These are phyloP conservation scores for Phallusia fumigata DNA, from an alignment of 23 tunicate genomes.

Conservation along the genomic window DNA sequence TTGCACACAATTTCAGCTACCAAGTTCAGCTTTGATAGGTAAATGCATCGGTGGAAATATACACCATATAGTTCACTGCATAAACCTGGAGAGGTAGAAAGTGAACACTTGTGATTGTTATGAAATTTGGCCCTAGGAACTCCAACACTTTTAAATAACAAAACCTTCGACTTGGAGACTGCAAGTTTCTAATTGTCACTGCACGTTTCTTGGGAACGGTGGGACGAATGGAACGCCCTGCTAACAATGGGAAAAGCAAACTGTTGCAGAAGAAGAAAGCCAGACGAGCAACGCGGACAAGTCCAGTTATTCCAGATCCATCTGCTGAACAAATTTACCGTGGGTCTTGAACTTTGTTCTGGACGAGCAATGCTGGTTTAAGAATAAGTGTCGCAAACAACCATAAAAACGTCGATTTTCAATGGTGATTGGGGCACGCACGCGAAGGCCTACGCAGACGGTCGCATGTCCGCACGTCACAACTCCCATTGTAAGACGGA, in stretches of 20 bases:
- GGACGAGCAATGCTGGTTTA: not conserved
- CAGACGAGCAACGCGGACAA: not conserved
- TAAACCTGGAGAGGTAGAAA: too few species aligned
- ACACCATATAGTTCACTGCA: too few species aligned
- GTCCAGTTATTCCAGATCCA: not conserved
- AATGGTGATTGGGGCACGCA: not conserved
- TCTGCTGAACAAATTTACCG: not conserved
- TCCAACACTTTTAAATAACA: too few species aligned
- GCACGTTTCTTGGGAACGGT: not conserved
- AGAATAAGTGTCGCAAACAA: slow-evolving; percentile 5
- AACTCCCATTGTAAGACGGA: not conserved
- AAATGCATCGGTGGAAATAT: too few species aligned
- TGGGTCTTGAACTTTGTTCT: slow-evolving; percentile 8
- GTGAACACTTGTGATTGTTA: too few species aligned
- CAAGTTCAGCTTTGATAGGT: too few species aligned
- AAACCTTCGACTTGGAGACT: not conserved
- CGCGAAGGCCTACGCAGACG: not conserved
- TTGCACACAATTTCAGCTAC: too few species aligned
- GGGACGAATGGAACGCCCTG: not conserved
- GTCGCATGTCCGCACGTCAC: not conserved
- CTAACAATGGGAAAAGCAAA: slow-evolving; percentile 1
- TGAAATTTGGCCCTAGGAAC: too few species aligned
- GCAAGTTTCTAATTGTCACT: not conserved
- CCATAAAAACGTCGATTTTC: not conserved
- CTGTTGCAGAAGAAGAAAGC: not conserved